phyloP scores from a whole-genome alignment of 2,888 invertebrate genomes.

The Tenthredo notha region DNA sequence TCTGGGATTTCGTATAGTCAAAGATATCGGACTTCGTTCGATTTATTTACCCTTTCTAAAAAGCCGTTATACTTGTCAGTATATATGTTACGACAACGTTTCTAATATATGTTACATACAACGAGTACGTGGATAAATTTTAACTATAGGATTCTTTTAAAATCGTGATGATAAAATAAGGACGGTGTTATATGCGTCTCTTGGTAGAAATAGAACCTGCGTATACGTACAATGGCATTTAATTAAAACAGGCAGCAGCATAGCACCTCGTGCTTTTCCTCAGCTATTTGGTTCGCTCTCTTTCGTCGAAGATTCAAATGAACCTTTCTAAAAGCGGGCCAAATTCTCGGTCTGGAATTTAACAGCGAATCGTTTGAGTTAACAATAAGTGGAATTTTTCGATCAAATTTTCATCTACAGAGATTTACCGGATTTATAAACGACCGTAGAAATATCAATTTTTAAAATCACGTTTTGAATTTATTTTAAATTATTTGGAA shows the following conservation, averaged over 20 bases:
- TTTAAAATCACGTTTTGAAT: not conserved
- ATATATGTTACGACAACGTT: not conserved
- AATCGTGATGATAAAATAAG: conserved; percentile 12
- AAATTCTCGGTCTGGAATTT: not conserved
- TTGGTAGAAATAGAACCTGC: not conserved
- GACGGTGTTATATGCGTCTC: not conserved
- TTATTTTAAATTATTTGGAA: not conserved
- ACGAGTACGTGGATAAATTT: not conserved
- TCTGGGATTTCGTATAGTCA: not conserved
- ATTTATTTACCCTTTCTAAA: not conserved
- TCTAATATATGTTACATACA: not conserved
- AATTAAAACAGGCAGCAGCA: conserved; percentile 58
- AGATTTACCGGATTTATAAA: not conserved
- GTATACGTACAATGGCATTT: conserved; percentile 58
- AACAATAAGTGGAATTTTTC: conserved; percentile 13
- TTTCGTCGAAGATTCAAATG: conserved; percentile 29
- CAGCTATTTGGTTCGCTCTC: conserved; percentile 38
- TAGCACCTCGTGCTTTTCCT: conserved; percentile 11
- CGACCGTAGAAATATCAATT: not conserved
- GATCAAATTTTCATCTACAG: not conserved
- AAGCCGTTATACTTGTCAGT: not conserved
- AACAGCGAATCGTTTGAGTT: not conserved
- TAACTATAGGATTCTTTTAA: not conserved
- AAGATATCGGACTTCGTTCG: not conserved
- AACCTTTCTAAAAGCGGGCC: conserved; percentile 4